Evolutionary conservation across 1,140 invertebrate genomes (phyloP).

Genomic region (Drosophila lowei): DNA sequence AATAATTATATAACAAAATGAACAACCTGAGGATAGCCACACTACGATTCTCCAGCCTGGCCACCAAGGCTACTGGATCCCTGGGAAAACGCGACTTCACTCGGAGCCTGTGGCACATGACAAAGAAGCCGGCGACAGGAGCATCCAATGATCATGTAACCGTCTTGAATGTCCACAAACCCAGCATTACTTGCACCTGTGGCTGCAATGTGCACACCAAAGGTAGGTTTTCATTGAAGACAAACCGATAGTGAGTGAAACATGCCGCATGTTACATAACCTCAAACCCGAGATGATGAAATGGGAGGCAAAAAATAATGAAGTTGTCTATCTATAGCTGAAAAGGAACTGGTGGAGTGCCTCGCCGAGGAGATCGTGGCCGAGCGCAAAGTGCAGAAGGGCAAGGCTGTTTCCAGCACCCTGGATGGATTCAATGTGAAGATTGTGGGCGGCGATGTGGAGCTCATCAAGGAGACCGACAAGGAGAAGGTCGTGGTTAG

Average conservation of each 20-base stretch:
- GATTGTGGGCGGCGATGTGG: constrained; percentile 90
- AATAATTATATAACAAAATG: constrained; percentile 85
- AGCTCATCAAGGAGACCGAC: constrained; percentile 88
- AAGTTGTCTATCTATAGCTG: constrained; percentile 85
- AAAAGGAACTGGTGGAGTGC: constrained; percentile 93
- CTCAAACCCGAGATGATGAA: constrained; percentile 59
- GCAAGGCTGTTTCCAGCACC: constrained; percentile 89
- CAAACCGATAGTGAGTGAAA: neutral
- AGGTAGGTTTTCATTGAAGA: constrained; percentile 84
- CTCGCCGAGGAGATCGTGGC: constrained; percentile 94
- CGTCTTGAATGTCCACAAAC: constrained; percentile 77
- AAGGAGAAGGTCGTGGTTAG: constrained; percentile 90
- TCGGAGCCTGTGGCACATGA: constrained; percentile 88
- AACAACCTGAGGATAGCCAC: constrained; percentile 87
- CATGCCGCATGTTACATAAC: constrained; percentile 65
- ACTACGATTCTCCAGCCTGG: constrained; percentile 84
- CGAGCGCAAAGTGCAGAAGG: constrained; percentile 91
- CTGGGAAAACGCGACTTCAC: constrained; percentile 86
- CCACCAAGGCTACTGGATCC: constrained; percentile 82
- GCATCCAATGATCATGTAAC: constrained; percentile 49
- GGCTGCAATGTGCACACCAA: constrained; percentile 88
- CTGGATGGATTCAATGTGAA: constrained; percentile 91
- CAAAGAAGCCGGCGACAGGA: constrained; percentile 76
- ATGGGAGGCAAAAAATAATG: constrained; percentile 18
- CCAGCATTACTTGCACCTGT: constrained; percentile 85